Base-by-base conservation (phyloP, 2,888 invertebrate genomes). In the Glyphotaelius pellucidus region DNA sequence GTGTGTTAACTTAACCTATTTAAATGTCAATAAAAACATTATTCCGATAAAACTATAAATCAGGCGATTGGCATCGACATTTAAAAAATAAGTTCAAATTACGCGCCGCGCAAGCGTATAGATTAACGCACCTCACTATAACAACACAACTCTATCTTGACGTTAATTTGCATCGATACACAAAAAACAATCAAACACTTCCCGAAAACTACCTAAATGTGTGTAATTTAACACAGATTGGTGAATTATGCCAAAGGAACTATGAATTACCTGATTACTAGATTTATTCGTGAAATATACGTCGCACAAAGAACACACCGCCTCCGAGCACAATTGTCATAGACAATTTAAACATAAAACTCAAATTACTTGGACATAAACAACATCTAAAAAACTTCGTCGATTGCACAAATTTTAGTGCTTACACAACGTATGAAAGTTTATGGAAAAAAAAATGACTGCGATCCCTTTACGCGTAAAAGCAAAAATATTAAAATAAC, bases 31-130 rank as follows among this genome's bases (percentile, higher is more conserved):
- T 52, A 80, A 91, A 52, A 31, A 32, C 35, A 32, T 47, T 79
- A 80, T 35, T 67, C 81, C 38, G 67, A 42, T 32, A 91, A 35
- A 67, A n/a, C 79, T 89, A 38, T 25, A 38, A 89, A 91, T 67
- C 19, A 67, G 31, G 67, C 85, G 30, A 30, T 42, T 42, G 14
- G 42, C 38, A 30, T 85, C 52, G 35, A 84, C 38, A n/a, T 85
- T 85, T 67, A 7, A 90, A 42, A 90, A 91, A 89, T 89, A 91
- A 84, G 80, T 92, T 92, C 88, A 84, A 92, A 92, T 90, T 92
- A 38, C 90, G 91, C 90, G 91, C 91, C 90, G 92, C 92, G 92
- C 92, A 92, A 89, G 92, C 92, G 92, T 91, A 91, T 80, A 85
- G 47, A 86, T 89, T 42, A 80, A 67, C 38, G 92, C 90, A 90